Evolutionary conservation across 2,797 vertebrate species (phyloP).

Genomic region (Echeneis naucrates): DNA sequence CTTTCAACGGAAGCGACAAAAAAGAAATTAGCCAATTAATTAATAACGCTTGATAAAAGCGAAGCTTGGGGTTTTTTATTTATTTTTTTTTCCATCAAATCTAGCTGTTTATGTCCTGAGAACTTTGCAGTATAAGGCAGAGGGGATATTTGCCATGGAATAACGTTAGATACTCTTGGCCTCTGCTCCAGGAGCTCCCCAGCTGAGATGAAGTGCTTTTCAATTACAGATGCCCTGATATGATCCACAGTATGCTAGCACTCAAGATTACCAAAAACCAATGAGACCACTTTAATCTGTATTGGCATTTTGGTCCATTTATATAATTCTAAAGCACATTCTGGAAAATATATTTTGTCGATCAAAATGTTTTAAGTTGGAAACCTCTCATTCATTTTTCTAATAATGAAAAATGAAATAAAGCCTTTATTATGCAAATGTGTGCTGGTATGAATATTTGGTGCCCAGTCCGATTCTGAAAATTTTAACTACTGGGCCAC

Average conservation of each 20-base stretch:
- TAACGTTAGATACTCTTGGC: constrained; percentile 15
- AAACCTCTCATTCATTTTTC: constrained; percentile 27
- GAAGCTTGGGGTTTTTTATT: too few species aligned
- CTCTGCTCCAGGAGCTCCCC: constrained; percentile 32
- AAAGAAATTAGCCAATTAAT: constrained; percentile 3
- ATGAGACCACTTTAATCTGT: background rate
- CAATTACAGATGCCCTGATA: constrained; percentile 32
- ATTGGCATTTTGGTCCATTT: constrained; percentile 20
- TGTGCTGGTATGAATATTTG: constrained; percentile 60
- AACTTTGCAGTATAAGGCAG: constrained; percentile 55
- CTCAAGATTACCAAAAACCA: constrained; percentile 25
- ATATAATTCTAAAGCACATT: constrained; percentile 43
- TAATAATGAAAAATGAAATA: constrained; percentile 40
- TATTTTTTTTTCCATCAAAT: constrained; percentile 24
- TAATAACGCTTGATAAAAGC: constrained; percentile 28
- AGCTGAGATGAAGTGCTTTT: constrained; percentile 41
- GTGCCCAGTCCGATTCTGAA: constrained; percentile 49
- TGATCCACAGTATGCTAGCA: constrained; percentile 7
- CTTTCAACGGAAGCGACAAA: constrained; percentile 46
- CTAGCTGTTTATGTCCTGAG: constrained; percentile 62
- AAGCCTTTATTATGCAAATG: constrained; percentile 31
- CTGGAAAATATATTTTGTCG: constrained; percentile 42
- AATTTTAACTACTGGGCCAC: constrained; percentile 24
- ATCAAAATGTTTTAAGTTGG: constrained; percentile 32
- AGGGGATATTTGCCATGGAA: constrained; percentile 22